Percentiles rank a stretch among this genome's conserved stretches.
phyloP scores from a whole-genome alignment of 2,113 vertebrate species.

The Podocnemis expansa region DNA sequence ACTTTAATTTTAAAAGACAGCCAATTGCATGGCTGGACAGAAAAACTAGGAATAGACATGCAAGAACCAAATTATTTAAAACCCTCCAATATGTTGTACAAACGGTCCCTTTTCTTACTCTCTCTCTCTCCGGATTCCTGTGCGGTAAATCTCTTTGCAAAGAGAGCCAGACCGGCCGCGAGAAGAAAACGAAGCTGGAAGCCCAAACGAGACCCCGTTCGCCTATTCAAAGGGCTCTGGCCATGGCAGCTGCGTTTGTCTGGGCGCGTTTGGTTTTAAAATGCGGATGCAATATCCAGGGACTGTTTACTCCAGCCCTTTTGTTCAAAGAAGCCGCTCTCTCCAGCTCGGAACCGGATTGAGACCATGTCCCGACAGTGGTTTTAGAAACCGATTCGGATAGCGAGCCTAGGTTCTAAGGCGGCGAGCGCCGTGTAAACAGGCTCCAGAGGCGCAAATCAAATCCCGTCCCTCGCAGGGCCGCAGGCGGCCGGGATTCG shows the following conservation, averaged over 20 bases:
- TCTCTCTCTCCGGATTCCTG: background rate
- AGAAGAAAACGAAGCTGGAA: background rate
- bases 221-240: background rate
- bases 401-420: background rate
- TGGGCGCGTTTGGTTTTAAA: background rate
- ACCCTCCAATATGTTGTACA: background rate
- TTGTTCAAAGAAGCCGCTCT: conserved; percentile 37
- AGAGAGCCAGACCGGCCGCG: too few relatives aligned
- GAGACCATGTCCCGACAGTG: conserved; percentile 10
- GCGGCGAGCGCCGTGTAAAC: background rate
- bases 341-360: conserved; percentile 6
- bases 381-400: conserved; percentile 41
- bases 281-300: background rate
- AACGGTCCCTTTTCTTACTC: background rate
- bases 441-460: background rate
- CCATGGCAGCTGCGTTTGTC: background rate
- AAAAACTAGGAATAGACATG: background rate
- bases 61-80: background rate
- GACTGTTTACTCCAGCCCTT: conserved; percentile 1
- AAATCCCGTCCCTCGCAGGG: background rate
- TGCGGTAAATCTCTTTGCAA: background rate
- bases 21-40: background rate
- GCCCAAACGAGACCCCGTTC: background rate
- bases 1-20: background rate
- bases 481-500: background rate